These are phyloP conservation scores for Eriocheir sinensis DNA, from an alignment of 1,140 invertebrate species.

Conservation along the genomic window DNA sequence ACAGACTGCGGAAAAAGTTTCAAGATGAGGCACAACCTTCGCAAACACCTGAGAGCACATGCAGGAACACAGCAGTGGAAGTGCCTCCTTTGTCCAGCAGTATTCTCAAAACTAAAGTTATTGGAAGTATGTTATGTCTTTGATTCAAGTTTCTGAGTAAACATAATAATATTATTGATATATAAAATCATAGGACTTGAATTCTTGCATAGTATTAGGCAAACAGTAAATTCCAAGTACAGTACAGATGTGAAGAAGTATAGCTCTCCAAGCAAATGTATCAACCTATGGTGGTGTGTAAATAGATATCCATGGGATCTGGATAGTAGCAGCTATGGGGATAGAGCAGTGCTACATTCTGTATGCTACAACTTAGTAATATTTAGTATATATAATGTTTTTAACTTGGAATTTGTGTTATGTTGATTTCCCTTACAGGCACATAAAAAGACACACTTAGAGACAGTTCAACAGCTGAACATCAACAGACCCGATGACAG, in stretches of 20 bases:
- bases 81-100: conserved; percentile 61
- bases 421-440: conserved; percentile 49
- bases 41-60: conserved; percentile 63
- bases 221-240: too few species aligned
- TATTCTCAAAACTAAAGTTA: conserved; percentile 68
- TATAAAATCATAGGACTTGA: too few species aligned
- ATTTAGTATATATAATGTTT: background rate
- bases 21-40: conserved; percentile 72
- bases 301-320: too few species aligned
- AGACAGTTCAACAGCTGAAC: conserved; percentile 65
- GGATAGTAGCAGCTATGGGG: too few species aligned
- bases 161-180: too few species aligned
- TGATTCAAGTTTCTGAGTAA: too few species aligned
- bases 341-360: too few species aligned
- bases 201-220: too few species aligned
- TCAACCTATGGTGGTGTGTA: too few species aligned
- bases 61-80: conserved; percentile 71
- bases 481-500: conserved; percentile 65
- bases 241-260: too few species aligned
- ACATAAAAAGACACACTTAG: conserved; percentile 60
- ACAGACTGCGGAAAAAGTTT: conserved; percentile 68
- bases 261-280: too few species aligned
- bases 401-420: background rate
- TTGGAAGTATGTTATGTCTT: conserved; percentile 60
- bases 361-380: background rate